Percentiles rank a stretch among this genome's conserved stretches.
Conservation (phyloP, 2,888 invertebrate genomes). For the Epistrophella euchroma region DNA sequence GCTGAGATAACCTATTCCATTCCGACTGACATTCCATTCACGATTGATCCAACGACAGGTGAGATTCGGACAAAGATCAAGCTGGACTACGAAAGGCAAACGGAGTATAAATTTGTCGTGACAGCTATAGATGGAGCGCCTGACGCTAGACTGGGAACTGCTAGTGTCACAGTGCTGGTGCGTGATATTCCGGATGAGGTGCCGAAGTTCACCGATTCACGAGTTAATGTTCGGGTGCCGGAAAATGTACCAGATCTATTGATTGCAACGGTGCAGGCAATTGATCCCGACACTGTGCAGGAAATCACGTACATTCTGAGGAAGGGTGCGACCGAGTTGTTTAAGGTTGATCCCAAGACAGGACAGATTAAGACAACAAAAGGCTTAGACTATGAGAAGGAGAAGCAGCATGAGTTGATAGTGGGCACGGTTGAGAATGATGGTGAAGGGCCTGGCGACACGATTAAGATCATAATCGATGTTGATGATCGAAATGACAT, state of each 20-base stretch:
- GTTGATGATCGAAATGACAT: constrained; percentile 94
- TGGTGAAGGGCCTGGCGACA: constrained; percentile 88
- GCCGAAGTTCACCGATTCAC: constrained; percentile 89
- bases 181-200: constrained; percentile 91
- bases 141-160: constrained; percentile 93
- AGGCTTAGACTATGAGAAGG: constrained; percentile 91
- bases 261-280: constrained; percentile 92
- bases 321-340: constrained; percentile 92
- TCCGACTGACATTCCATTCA: constrained; percentile 91
- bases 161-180: constrained; percentile 92
- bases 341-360: constrained; percentile 91
- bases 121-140: constrained; percentile 95
- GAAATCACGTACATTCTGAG: constrained; percentile 94
- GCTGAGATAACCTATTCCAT: constrained; percentile 92
- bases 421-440: constrained; percentile 94
- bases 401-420: constrained; percentile 89
- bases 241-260: constrained; percentile 92
- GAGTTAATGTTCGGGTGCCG: constrained; percentile 92
- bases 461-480: constrained; percentile 86
- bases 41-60: constrained; percentile 91
- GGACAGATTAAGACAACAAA: constrained; percentile 91
- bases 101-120: constrained; percentile 91
- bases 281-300: constrained; percentile 91
- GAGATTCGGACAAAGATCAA: constrained; percentile 90
- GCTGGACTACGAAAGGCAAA: constrained; percentile 92